A percentile compares a stretch with the other conserved stretches of the same genome.
These are phyloP conservation scores for Lepidostoma basale DNA, from an alignment of 1,140 invertebrate genomes.

Conservation along the genomic window DNA sequence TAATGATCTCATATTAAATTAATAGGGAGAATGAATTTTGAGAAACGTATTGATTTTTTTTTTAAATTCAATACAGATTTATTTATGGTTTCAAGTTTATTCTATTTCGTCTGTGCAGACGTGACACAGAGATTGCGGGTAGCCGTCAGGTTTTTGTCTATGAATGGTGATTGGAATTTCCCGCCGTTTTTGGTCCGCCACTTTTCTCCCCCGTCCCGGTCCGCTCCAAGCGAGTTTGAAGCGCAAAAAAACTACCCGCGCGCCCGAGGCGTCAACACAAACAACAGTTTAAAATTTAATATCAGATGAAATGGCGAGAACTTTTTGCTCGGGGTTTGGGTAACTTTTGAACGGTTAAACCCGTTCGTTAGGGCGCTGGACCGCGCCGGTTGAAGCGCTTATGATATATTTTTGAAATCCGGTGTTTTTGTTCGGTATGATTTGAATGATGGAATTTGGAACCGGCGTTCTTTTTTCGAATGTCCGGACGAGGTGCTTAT, in stretches of 20 bases:
- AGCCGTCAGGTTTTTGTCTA: not conserved
- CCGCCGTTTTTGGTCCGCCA: not conserved
- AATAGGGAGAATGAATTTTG: too few relatives aligned
- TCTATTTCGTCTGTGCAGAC: not conserved
- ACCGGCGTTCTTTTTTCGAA: not conserved
- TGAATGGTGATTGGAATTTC: slow-evolving; percentile 29
- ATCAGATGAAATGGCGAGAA: not conserved
- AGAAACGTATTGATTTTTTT: too few relatives aligned
- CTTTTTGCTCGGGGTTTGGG: not conserved
- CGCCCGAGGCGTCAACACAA: too few relatives aligned
- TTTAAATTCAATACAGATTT: too few relatives aligned
- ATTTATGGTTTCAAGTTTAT: too few relatives aligned
- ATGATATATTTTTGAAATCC: slow-evolving; percentile 20
- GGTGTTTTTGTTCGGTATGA: slow-evolving; percentile 6
- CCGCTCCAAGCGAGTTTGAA: slow-evolving; percentile 1
- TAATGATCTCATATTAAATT: too few relatives aligned
- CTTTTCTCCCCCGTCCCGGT: slow-evolving; percentile 10
- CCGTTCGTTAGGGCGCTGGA: not conserved
- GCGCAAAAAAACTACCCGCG: not conserved
- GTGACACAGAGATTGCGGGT: not conserved
- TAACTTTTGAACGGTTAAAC: not conserved
- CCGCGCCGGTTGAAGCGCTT: not conserved
- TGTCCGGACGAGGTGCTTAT: too few relatives aligned
- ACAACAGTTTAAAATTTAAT: too few relatives aligned
- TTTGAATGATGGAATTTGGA: slow-evolving; percentile 13